Evolutionary conservation across 2,113 vertebrate genomes (phyloP).

Genomic region (Rana temporaria): DNA sequence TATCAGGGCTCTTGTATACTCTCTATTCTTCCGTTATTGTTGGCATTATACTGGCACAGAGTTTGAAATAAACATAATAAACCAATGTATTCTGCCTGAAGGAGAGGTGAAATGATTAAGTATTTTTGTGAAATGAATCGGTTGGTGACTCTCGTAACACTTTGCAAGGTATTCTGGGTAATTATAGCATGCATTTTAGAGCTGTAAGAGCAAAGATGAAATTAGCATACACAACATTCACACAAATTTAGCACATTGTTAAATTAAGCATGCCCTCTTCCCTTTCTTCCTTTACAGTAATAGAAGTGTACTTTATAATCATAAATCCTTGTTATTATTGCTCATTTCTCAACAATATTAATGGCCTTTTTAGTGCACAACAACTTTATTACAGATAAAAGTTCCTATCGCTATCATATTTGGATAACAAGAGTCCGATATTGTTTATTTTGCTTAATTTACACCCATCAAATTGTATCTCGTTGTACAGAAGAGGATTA

Average conservation of each 20-base stretch:
- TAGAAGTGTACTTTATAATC: constrained; percentile 25
- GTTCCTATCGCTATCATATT: constrained; percentile 40
- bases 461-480: constrained; percentile 23
- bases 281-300: constrained; percentile 28
- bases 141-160: too few species aligned
- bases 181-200: constrained; percentile 37
- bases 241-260: constrained; percentile 26
- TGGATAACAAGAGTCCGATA: constrained; percentile 19
- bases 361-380: constrained; percentile 28
- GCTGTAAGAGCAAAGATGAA: constrained; percentile 26
- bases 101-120: too few species aligned
- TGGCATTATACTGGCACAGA: too few species aligned
- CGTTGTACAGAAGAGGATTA: constrained; percentile 39
- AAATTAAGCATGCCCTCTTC: constrained; percentile 5
- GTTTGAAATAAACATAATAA: too few species aligned
- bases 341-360: constrained; percentile 42
- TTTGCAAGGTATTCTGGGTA: constrained; percentile 18
- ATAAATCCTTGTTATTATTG: constrained; percentile 1
- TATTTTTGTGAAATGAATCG: too few species aligned
- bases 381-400: constrained; percentile 24
- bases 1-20: too few species aligned
- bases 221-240: constrained; percentile 40
- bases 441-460: constrained; percentile 47
- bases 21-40: too few species aligned
- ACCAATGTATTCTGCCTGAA: too few species aligned